Conservation (phyloP, 1,140 invertebrate species). For the Zaprionus kolodkinae region DNA sequence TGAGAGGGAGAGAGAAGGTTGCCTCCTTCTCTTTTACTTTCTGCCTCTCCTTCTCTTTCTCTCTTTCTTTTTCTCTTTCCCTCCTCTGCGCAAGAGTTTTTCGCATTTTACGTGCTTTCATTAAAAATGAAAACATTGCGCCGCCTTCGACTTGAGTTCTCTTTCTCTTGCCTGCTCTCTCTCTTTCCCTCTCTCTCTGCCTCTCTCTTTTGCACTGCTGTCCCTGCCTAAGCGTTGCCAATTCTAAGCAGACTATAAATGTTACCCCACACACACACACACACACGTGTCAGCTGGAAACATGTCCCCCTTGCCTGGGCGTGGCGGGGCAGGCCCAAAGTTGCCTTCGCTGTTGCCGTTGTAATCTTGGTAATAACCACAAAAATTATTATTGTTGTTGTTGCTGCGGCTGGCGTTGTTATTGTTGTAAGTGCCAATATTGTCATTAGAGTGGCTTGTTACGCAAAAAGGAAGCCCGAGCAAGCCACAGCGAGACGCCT, state of each 20-base stretch:
- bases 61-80: background rate
- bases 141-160: constrained; percentile 51
- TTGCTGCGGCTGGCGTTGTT: constrained; percentile 57
- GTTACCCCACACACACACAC: constrained; percentile 38
- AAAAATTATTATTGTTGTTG: constrained; percentile 79
- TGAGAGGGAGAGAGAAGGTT: background rate
- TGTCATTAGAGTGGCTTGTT: constrained; percentile 82
- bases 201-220: constrained; percentile 11
- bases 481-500: constrained; percentile 34
- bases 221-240: constrained; percentile 53
- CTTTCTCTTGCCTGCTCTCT: background rate
- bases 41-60: background rate
- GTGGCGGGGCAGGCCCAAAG: constrained; percentile 33
- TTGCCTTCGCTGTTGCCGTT: constrained; percentile 60
- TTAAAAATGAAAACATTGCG: constrained; percentile 82
- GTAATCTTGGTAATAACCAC: constrained; percentile 82
- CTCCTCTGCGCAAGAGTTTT: constrained; percentile 57
- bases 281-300: constrained; percentile 35
- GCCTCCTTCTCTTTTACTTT: background rate
- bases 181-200: constrained; percentile 20
- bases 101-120: constrained; percentile 82
- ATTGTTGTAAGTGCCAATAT: constrained; percentile 81
- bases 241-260: constrained; percentile 80
- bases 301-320: constrained; percentile 56
- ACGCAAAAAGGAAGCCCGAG: constrained; percentile 60